Evolutionary conservation across 1,140 invertebrate species (phyloP).

Genomic region (Zaprionus camerounensis): DNA sequence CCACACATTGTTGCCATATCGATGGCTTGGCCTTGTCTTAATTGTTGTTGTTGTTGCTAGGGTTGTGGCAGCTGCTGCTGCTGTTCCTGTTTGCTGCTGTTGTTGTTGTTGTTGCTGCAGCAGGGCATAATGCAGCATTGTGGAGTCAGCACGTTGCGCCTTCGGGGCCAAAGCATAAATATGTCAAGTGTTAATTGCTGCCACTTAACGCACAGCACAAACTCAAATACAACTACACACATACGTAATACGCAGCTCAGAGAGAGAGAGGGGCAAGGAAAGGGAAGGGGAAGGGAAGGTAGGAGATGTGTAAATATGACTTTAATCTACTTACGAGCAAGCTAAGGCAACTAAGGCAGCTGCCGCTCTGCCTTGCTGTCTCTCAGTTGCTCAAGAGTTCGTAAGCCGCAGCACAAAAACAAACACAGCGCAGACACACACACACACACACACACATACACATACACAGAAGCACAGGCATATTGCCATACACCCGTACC

Average conservation of each 20-base stretch:
- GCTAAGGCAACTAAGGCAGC: slow-evolving; percentile 47
- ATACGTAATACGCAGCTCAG: not conserved
- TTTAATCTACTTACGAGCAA: slow-evolving; percentile 74
- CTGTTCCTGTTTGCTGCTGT: not conserved
- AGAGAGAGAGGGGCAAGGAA: not conserved
- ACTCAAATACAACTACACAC: slow-evolving; percentile 65
- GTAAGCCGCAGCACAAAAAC: slow-evolving; percentile 58
- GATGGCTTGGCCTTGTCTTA: slow-evolving; percentile 67
- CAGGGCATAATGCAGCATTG: slow-evolving; percentile 42
- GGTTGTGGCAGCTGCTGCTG: slow-evolving; percentile 13
- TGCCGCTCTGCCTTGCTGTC: slow-evolving; percentile 15
- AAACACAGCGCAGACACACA: slow-evolving; percentile 53
- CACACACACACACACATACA: slow-evolving; percentile 29
- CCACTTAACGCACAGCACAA: slow-evolving; percentile 80
- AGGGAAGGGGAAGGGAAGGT: slow-evolving; percentile 17
- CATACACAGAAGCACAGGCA: slow-evolving; percentile 5
- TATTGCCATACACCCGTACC: slow-evolving; percentile 16
- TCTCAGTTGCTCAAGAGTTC: slow-evolving; percentile 43
- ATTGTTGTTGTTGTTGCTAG: slow-evolving; percentile 36
- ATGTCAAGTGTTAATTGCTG: slow-evolving; percentile 83
- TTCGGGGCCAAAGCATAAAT: slow-evolving; percentile 71
- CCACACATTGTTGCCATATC: slow-evolving; percentile 67
- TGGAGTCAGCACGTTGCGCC: slow-evolving; percentile 53
- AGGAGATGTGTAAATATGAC: slow-evolving; percentile 73
- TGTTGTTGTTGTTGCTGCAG: slow-evolving; percentile 24